Percentiles rank a stretch among this genome's conserved stretches.
Conservation (phyloP, 2,797 vertebrate genomes). For the Dryobates pubescens region DNA sequence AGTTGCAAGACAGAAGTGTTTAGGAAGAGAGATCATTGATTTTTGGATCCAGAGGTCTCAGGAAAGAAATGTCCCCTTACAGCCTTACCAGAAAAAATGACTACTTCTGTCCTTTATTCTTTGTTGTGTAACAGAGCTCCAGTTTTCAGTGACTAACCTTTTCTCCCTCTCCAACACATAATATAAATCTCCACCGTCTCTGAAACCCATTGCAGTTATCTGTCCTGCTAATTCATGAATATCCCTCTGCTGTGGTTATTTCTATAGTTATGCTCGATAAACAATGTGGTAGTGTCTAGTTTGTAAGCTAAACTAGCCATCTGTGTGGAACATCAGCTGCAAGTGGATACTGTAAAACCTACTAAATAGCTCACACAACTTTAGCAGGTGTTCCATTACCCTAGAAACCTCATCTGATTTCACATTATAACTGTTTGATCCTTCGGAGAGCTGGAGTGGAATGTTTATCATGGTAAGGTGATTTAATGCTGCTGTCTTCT, state of each 20-base stretch:
- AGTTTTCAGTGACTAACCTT: constrained; percentile 59
- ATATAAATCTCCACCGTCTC: constrained; percentile 40
- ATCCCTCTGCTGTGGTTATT: constrained; percentile 64
- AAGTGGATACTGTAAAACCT: constrained; percentile 70
- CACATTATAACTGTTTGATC: constrained; percentile 76
- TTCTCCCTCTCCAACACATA: constrained; percentile 13
- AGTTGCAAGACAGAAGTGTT: constrained; percentile 76
- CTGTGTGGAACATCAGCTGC: constrained; percentile 68
- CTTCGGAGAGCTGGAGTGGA: constrained; percentile 73
- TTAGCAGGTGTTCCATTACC: constrained; percentile 74
- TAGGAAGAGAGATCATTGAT: constrained; percentile 71
- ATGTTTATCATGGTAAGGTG: constrained; percentile 74
- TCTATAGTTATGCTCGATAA: constrained; percentile 70
- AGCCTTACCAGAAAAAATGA: constrained; percentile 69
- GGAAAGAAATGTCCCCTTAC: constrained; percentile 67
- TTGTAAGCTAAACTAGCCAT: constrained; percentile 68
- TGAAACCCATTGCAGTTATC: constrained; percentile 45
- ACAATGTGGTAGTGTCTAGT: constrained; percentile 63
- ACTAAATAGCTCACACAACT: constrained; percentile 66
- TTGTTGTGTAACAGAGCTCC: constrained; percentile 69
- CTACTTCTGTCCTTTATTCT: constrained; percentile 62
- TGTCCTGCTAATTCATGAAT: constrained; percentile 63
- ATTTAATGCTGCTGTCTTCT: constrained; percentile 66
- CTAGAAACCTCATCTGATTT: constrained; percentile 76
- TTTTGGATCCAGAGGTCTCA: constrained; percentile 72